phyloP scores from a whole-genome alignment of 2,888 invertebrate genomes.

The Zaprionus obscuricornis region DNA sequence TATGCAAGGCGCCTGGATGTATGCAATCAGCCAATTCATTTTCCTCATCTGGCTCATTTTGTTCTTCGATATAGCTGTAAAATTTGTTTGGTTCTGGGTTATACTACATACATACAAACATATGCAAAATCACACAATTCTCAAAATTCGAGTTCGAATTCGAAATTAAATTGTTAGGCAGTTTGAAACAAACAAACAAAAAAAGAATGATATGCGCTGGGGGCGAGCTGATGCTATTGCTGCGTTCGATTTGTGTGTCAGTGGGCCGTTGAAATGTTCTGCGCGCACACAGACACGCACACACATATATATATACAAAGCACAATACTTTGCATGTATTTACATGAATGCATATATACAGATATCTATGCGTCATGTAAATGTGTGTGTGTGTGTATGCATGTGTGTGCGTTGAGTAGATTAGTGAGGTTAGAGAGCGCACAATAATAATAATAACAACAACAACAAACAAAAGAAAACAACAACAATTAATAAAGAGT shows the following conservation, averaged over 20 bases:
- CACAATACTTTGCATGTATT: too few relatives aligned
- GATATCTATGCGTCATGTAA: too few relatives aligned
- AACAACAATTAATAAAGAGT: constrained; percentile 30
- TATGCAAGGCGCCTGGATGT: constrained; percentile 86
- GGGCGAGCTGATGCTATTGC: constrained; percentile 19
- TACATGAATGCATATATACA: background rate
- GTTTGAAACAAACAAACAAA: constrained; percentile 56
- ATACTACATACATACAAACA: constrained; percentile 19
- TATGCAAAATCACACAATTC: too few relatives aligned
- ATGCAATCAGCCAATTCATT: constrained; percentile 87
- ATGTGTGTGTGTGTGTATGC: background rate
- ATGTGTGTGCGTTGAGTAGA: constrained; percentile 21
- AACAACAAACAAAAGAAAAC: constrained; percentile 16
- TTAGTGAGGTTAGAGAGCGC: constrained; percentile 60
- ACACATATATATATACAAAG: constrained; percentile 3
- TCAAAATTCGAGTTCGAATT: constrained; percentile 2
- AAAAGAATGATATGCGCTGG: constrained; percentile 37
- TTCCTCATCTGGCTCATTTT: constrained; percentile 87
- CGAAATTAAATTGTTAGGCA: constrained; percentile 24
- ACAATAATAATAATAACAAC: constrained; percentile 19
- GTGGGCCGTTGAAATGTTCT: constrained; percentile 56
- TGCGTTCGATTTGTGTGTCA: constrained; percentile 57
- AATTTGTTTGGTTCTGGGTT: constrained; percentile 69
- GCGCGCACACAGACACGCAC: constrained; percentile 11
- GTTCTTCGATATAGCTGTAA: constrained; percentile 88